Percentiles rank a stretch among this genome's conserved stretches.
Conservation (phyloP, 2,888 invertebrate species). For the Sinotaia quadrata region DNA sequence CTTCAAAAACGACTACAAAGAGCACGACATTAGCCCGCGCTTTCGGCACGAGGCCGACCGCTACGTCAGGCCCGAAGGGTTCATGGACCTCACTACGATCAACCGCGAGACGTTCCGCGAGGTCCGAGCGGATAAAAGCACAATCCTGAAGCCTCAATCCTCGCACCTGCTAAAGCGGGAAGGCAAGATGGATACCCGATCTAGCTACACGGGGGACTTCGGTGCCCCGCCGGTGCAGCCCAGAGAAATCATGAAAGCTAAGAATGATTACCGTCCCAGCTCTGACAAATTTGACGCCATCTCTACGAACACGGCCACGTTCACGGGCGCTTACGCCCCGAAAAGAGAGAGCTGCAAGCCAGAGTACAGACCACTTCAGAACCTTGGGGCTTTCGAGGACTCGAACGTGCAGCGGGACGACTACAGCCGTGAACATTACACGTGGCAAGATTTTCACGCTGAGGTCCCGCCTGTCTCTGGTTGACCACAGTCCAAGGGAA, state of each 20-base stretch:
- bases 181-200: slow-evolving; percentile 65
- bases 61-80: slow-evolving; percentile 60
- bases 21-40: slow-evolving; percentile 31
- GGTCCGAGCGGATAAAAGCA: slow-evolving; percentile 48
- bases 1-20: slow-evolving; percentile 50
- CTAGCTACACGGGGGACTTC: slow-evolving; percentile 68
- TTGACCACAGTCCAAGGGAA: no score
- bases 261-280: slow-evolving; percentile 56
- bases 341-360: slow-evolving; percentile 53
- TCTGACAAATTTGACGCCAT: slow-evolving; percentile 62
- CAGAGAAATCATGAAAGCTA: slow-evolving; percentile 43
- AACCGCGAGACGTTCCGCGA: slow-evolving; percentile 65
- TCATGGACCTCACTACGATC: slow-evolving; percentile 63
- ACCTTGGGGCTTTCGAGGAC: slow-evolving; percentile 60
- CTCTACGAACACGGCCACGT: slow-evolving; percentile 63
- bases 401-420: slow-evolving; percentile 59
- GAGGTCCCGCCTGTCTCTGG: slow-evolving; percentile 17
- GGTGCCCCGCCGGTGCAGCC: slow-evolving; percentile 52
- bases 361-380: slow-evolving; percentile 43
- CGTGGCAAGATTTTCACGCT: slow-evolving; percentile 18
- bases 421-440: slow-evolving; percentile 54
- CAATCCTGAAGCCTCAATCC: slow-evolving; percentile 60
- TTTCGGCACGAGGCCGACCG: slow-evolving; percentile 26
- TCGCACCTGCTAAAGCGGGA: slow-evolving; percentile 38
- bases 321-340: slow-evolving; percentile 47